phyloP scores from a whole-genome alignment of 2,797 vertebrate species.

The Ambastaia sidthimunki region DNA sequence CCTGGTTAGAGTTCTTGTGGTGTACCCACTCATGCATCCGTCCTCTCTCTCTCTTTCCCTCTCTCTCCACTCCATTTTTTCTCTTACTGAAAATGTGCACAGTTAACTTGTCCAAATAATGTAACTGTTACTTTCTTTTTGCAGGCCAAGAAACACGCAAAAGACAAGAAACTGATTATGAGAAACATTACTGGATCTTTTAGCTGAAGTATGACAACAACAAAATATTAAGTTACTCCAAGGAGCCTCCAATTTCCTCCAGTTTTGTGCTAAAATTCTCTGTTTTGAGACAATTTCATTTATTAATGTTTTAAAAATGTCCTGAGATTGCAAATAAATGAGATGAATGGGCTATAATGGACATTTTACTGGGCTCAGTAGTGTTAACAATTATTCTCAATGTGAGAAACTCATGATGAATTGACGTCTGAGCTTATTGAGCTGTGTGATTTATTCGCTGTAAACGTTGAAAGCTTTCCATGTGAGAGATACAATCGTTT shows the following conservation, averaged over 20 bases:
- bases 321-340: background rate
- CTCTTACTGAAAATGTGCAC: too few relatives aligned
- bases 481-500: background rate
- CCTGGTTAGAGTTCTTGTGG: constrained; percentile 9
- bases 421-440: constrained; percentile 15
- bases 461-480: constrained; percentile 16
- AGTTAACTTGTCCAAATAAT: too few relatives aligned
- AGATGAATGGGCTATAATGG: constrained; percentile 23
- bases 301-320: constrained; percentile 1
- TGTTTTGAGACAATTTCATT: constrained; percentile 7
- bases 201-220: background rate
- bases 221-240: background rate
- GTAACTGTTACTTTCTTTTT: too few relatives aligned
- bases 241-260: constrained; percentile 7
- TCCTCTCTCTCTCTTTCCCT: background rate
- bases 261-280: background rate
- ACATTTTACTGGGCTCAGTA: background rate
- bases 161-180: background rate
- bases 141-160: too few relatives aligned
- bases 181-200: background rate
- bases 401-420: background rate
- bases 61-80: too few relatives aligned
- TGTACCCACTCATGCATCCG: background rate
- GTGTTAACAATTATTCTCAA: constrained; percentile 1
- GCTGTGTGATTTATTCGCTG: background rate